phyloP scores from a whole-genome alignment of 2,888 invertebrate genomes.

The Drosophila seclusa region DNA sequence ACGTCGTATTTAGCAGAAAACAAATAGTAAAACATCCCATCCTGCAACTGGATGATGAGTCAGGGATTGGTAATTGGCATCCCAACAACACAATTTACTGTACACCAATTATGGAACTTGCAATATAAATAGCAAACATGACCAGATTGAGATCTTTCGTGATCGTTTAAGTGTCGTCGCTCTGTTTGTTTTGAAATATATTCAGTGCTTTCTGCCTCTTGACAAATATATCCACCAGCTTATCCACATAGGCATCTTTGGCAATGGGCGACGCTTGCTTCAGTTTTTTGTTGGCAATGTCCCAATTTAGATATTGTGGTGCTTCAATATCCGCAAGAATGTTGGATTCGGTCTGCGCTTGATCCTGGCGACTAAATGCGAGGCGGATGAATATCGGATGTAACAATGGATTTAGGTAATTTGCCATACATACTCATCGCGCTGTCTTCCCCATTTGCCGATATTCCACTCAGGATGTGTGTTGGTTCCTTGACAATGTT shows the following conservation, averaged over 20 bases:
- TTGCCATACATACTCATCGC: slow-evolving; percentile 33
- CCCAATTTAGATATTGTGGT: slow-evolving; percentile 64
- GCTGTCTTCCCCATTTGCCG: neutral
- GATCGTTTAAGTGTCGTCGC: neutral
- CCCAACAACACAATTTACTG: slow-evolving; percentile 18
- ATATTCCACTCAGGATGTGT: neutral
- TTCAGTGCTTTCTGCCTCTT: slow-evolving; percentile 30
- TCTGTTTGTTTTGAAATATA: neutral
- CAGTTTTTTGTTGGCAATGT: slow-evolving; percentile 41
- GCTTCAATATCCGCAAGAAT: slow-evolving; percentile 24
- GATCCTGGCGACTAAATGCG: slow-evolving; percentile 33
- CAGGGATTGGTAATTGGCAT: slow-evolving; percentile 16
- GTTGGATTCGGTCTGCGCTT: slow-evolving; percentile 13
- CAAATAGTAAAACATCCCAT: neutral
- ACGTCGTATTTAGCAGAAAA: slow-evolving; percentile 25
- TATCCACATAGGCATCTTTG: slow-evolving; percentile 57
- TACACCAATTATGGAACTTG: slow-evolving; percentile 13
- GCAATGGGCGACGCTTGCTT: slow-evolving; percentile 26
- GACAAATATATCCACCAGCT: slow-evolving; percentile 45
- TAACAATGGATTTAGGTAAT: slow-evolving; percentile 25
- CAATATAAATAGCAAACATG: neutral
- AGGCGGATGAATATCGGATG: slow-evolving; percentile 20
- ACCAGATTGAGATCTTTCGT: neutral
- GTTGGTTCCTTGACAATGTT: slow-evolving; percentile 5
- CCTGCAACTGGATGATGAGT: slow-evolving; percentile 31